Base-by-base conservation (phyloP, 1,140 invertebrate species). In the Euwallacea fornicatus region DNA sequence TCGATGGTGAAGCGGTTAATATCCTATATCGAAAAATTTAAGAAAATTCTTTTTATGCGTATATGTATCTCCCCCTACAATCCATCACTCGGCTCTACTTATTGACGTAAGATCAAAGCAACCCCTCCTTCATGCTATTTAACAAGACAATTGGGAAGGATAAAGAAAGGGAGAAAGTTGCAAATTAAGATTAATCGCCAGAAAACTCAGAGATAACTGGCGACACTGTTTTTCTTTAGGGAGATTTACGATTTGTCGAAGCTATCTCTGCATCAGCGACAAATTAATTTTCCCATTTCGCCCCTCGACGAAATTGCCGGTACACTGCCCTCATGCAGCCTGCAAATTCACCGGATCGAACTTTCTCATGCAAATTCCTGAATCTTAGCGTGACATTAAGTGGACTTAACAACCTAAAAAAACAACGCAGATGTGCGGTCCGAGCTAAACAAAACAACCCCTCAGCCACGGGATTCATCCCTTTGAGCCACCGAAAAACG, bases 181-280 rank as follows among this genome's bases (percentile, higher is more conserved):
- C 44, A 66, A 66, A 66, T 66, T 66, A 58, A 66, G 65, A 66
- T 66, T 66, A 66, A 66, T 66, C 54, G 43, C 41, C 65, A 44
- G 65, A 46, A 58, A 66, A 66, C 53, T 55, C 65, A 66, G 65
- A 33, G 21, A 66, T 66, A 66, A 66, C 53, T 58, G 65, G 65
- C 65, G 65, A 66, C 65, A 66, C 15, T 66, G 65, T 66, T 66
- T 66, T 66, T 66, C 65, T 66, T 66, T 66, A 7, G 11, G 42
- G 21, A 66, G 65, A 66, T 66, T 66, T 66, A 66, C 53, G 65
- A 58, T 53, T 66, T 66, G 65, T 66, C 65, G 65, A 66, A 58
- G 42, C 65, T 53, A 66, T 66, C 21, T 33, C 21, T 33, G 21
- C 21, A 41, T 44, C 21, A 16, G 53, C 53, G 65, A 56, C 65